Conservation (phyloP, 1,140 invertebrate species). For the Tribolium castaneum region DNA sequence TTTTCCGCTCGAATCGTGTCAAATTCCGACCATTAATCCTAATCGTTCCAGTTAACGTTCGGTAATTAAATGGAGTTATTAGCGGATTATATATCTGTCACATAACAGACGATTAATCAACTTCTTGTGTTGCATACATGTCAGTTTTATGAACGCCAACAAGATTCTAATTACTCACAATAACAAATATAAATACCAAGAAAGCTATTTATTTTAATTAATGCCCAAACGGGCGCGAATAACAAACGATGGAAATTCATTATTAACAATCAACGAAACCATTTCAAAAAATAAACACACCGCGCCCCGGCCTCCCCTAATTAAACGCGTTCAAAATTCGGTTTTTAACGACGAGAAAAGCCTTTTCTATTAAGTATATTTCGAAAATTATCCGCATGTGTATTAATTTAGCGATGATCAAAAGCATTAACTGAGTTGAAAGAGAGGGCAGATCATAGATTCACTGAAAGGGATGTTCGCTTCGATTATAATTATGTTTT, state of each 20-base stretch:
- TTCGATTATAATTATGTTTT: constrained; percentile 23
- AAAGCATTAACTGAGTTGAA: constrained; percentile 18
- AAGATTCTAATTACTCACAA: constrained; percentile 34
- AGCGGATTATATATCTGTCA: constrained; percentile 34
- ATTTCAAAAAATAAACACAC: neutral
- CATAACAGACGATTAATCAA: constrained; percentile 29
- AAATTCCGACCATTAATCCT: constrained; percentile 30
- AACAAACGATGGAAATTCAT: constrained; percentile 10
- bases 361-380: no score
- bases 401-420: constrained; percentile 26
- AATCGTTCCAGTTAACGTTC: constrained; percentile 21
- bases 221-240: constrained; percentile 2
- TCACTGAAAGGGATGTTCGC: constrained; percentile 31
- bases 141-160: constrained; percentile 33
- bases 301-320: no score
- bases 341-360: no score
- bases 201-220: constrained; percentile 20
- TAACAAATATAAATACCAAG: constrained; percentile 31
- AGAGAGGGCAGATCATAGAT: constrained; percentile 30
- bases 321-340: no score
- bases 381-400: constrained; percentile 3
- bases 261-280: neutral
- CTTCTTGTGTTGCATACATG: constrained; percentile 32
- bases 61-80: constrained; percentile 34
- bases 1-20: neutral